Conservation (phyloP, 2,113 vertebrate species). For the Tamias sibiricus region DNA sequence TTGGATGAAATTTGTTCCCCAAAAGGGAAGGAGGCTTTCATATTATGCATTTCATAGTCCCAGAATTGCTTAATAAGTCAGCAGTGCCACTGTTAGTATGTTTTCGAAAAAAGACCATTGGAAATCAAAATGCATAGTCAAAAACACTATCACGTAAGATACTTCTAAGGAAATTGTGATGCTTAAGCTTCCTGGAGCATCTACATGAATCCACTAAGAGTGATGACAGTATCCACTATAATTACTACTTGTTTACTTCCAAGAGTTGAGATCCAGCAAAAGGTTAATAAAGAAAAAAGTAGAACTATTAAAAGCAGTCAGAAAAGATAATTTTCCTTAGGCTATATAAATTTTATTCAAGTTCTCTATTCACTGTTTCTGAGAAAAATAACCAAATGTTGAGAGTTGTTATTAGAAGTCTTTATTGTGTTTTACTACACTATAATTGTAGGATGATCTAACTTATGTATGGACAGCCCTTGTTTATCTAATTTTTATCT, state of each 20-base stretch:
- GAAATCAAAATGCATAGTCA: conserved; percentile 1
- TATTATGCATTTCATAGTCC: neutral
- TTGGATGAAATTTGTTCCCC: neutral
- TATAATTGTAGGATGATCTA: neutral
- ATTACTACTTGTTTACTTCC: conserved; percentile 10
- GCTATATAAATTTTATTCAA: neutral
- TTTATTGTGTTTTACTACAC: neutral
- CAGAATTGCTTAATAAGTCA: conserved; percentile 41
- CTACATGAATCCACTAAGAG: neutral
- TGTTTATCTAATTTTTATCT: neutral
- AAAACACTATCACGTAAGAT: neutral
- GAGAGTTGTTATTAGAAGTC: neutral
- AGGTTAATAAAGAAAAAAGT: conserved; percentile 13
- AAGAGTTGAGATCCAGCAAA: conserved; percentile 21
- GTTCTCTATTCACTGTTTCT: conserved; percentile 8
- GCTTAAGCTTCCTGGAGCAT: neutral
- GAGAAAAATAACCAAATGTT: conserved; percentile 26
- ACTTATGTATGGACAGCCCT: neutral
- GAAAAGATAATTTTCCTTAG: conserved; percentile 10
- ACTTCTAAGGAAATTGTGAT: neutral
- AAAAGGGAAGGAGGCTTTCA: neutral
- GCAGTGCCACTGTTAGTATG: neutral
- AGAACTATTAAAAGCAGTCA: neutral
- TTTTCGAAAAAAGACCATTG: neutral
- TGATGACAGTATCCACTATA: neutral